Evolutionary conservation across 2,113 vertebrate species (phyloP), one percentile per base, ranked within the genome.

Genomic region (Symphodus melops): DNA sequence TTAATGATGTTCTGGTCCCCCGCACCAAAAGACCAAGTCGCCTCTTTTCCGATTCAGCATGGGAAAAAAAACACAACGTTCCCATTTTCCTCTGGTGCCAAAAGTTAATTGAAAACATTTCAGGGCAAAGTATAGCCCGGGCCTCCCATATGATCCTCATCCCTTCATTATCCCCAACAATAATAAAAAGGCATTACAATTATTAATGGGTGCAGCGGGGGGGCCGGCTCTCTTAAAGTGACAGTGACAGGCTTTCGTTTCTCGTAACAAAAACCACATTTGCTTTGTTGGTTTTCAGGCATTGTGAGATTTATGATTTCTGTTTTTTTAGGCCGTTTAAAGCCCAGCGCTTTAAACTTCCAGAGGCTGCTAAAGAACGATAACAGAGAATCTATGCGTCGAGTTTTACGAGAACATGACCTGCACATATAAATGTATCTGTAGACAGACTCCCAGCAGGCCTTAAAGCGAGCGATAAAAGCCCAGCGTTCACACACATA

Each of bases 1-100:
- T 96, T 85, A 96, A 97, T 96, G 95, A 96, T 95, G 95, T 96
- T 95, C 95, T 92, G 94, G 28, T 33, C 92, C 94, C 93, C 92
- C 89, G 94, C 93, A 82, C 49, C 25, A 73, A 86, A 84, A 70
- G 70, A 75, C 81, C 68, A 55, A 2, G 61, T 67, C 93, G 95
- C 95, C 94, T 94, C 94, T 95, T 95, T 94, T 82, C 71, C 95
- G 94, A 94, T 95, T 95, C 94, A 89, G 93, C 94, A 94, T 95
- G 94, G 94, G 94, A 95, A 96, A 96, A 41, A 95, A 96, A 96
- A 96, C 53, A 95, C 64, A 92, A 93, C 95, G 95, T 94, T 95
- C 95, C 94, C 90, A 92, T 94, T 96, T 96, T 93, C 92, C 93
- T 94, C 86, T 39, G 0, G 93, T 85, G 67, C 77, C 83, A 83